A percentile compares a stretch with the other conserved stretches of the same genome.
phyloP scores from a whole-genome alignment of 2,113 vertebrate genomes.

The Eublepharis macularius region DNA sequence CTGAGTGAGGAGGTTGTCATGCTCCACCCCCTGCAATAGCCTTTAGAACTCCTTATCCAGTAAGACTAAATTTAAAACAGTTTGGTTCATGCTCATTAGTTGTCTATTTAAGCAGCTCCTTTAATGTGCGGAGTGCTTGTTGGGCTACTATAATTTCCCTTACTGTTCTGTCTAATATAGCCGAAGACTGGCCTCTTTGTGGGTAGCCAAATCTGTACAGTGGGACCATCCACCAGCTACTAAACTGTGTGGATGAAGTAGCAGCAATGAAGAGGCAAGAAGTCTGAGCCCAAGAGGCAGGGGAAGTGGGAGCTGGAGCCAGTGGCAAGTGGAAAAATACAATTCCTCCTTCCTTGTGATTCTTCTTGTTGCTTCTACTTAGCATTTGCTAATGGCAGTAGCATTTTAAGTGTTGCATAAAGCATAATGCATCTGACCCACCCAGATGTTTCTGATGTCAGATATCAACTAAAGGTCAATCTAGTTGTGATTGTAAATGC shows the following conservation, averaged over 20 bases:
- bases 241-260: too few relatives aligned
- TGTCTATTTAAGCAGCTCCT: background rate
- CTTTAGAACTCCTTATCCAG: background rate
- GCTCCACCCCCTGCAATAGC: accelerated
- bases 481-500: background rate
- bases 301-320: too few relatives aligned
- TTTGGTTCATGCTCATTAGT: background rate
- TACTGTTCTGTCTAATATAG: background rate
- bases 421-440: background rate
- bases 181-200: too few relatives aligned
- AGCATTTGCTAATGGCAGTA: background rate
- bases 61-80: background rate
- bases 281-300: too few relatives aligned
- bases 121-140: background rate
- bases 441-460: background rate
- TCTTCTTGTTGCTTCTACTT: background rate
- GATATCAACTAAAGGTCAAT: background rate
- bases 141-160: background rate
- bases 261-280: too few relatives aligned
- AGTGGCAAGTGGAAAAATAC: too few relatives aligned
- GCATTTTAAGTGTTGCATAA: background rate
- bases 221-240: too few relatives aligned
- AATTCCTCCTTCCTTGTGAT: too few relatives aligned
- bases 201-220: too few relatives aligned
- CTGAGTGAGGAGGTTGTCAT: background rate